phyloP scores from a whole-genome alignment of 2,797 vertebrate species.

The Carduelis carduelis region DNA sequence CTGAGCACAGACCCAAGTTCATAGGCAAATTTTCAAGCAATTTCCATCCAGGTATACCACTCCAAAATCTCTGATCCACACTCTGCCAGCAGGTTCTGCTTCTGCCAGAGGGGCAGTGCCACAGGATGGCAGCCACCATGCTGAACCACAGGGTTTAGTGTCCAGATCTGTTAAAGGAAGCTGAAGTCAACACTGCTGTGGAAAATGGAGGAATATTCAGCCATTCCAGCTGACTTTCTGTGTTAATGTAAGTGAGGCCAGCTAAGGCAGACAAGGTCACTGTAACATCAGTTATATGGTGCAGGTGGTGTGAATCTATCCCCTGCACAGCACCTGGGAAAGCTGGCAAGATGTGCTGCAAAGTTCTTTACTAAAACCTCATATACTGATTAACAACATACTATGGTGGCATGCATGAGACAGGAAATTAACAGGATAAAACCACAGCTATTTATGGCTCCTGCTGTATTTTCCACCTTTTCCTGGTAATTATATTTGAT shows the following conservation, averaged over 20 bases:
- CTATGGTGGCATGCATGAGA: neutral
- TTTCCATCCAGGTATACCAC: neutral
- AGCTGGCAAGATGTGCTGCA: neutral
- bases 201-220: neutral
- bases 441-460: neutral
- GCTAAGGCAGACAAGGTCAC: neutral
- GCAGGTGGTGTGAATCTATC: neutral
- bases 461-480: neutral
- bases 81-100: neutral
- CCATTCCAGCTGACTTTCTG: neutral
- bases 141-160: neutral
- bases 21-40: neutral
- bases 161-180: neutral
- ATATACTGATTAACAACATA: neutral
- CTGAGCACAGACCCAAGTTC: neutral
- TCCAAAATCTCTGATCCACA: neutral
- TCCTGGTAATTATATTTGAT: neutral
- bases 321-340: neutral
- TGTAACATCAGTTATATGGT: neutral
- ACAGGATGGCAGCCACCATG: neutral
- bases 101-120: neutral
- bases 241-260: fast-evolving
- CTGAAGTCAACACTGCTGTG: neutral
- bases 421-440: neutral
- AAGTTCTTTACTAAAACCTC: neutral